Conservation (phyloP, 2,113 vertebrate species). For the Megalops atlanticus region DNA sequence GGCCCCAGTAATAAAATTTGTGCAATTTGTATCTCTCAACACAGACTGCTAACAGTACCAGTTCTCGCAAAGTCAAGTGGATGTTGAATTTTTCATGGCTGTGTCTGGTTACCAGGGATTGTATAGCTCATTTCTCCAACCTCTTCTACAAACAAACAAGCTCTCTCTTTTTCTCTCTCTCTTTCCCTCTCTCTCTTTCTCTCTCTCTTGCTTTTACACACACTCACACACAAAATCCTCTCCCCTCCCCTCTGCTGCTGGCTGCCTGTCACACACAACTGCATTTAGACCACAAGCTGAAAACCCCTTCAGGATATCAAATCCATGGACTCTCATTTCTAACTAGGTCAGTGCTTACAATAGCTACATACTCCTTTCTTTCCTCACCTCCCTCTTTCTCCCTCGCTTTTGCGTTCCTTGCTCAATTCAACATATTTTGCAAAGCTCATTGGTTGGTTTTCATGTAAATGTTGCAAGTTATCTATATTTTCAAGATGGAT, state of each 20-base stretch:
- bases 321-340: constrained; percentile 55
- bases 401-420: constrained; percentile 4
- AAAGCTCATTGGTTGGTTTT: constrained; percentile 9
- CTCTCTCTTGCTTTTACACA: background rate
- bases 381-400: constrained; percentile 40
- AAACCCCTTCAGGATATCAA: constrained; percentile 56
- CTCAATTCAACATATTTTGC: background rate
- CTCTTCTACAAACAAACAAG: constrained; percentile 5
- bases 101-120: constrained; percentile 24
- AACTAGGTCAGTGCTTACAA: constrained; percentile 65
- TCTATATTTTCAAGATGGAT: background rate
- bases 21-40: constrained; percentile 1
- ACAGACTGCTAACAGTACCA: background rate
- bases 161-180: background rate
- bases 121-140: background rate
- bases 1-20: background rate
- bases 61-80: constrained; percentile 22
- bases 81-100: constrained; percentile 31
- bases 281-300: constrained; percentile 48
- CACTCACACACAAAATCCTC: constrained; percentile 10
- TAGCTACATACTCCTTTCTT: constrained; percentile 38
- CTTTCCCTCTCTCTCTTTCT: background rate
- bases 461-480: background rate
- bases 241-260: constrained; percentile 19
- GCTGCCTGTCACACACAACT: constrained; percentile 40